These are phyloP conservation scores for Otolemur garnettii DNA, from an alignment of 2,113 vertebrate genomes.

Conservation along the genomic window DNA sequence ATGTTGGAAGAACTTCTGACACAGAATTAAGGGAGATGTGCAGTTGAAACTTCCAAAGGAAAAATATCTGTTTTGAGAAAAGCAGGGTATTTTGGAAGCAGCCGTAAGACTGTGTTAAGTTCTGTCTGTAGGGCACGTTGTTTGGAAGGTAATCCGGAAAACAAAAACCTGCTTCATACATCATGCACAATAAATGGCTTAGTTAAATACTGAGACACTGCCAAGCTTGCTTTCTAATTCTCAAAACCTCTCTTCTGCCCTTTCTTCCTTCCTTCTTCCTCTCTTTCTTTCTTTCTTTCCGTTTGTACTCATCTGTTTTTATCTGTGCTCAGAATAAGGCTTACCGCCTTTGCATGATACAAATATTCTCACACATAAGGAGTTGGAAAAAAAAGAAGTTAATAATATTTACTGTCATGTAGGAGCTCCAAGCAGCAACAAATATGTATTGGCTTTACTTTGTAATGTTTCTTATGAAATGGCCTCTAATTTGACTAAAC, in stretches of 20 bases:
- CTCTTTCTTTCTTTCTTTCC: too few relatives aligned
- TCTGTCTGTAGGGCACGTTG: not conserved
- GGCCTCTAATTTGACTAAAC: too few relatives aligned
- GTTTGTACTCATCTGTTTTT: not conserved
- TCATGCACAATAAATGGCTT: not conserved
- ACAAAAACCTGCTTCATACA: not conserved
- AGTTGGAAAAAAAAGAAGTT: not conserved
- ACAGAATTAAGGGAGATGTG: not conserved
- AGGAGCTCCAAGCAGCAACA: not conserved
- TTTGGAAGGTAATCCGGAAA: not conserved
- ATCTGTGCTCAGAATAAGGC: not conserved
- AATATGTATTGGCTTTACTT: too few relatives aligned
- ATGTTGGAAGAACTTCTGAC: not conserved
- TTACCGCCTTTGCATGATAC: not conserved
- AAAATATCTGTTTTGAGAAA: constrained; percentile 36
- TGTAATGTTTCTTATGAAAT: too few relatives aligned
- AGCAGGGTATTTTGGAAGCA: not conserved
- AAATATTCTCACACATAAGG: not conserved
- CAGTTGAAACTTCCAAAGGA: not conserved
- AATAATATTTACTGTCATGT: not conserved
- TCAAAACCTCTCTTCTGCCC: not conserved
- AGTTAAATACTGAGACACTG: not conserved
- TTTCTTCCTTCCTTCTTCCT: not conserved
- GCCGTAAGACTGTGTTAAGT: not conserved
- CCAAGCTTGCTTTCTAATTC: not conserved